These are phyloP conservation scores for Phrixothrix hirtus DNA, from an alignment of 2,888 invertebrate genomes.

Conservation along the genomic window DNA sequence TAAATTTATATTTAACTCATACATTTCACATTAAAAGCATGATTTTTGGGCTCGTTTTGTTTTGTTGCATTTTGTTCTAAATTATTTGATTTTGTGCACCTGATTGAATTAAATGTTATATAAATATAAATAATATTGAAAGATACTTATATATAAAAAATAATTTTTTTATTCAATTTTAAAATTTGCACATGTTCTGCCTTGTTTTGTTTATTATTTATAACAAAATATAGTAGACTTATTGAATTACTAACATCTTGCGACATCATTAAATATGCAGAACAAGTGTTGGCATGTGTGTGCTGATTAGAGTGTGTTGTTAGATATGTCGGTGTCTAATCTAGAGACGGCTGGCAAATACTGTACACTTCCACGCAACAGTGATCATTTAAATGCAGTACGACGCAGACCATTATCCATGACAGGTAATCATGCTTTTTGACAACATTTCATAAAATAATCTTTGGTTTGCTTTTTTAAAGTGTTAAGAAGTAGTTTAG, in stretches of 20 bases:
- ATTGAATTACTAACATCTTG: too few species aligned
- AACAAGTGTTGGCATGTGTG: conserved; percentile 42
- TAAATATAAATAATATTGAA: too few species aligned
- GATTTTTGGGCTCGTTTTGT: too few species aligned
- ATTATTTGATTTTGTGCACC: neutral
- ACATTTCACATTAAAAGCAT: too few species aligned
- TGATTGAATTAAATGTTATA: too few species aligned
- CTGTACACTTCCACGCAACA: conserved; percentile 59
- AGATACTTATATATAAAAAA: neutral
- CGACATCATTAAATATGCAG: conserved; percentile 7
- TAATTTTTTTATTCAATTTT: neutral
- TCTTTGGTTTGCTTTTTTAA: neutral
- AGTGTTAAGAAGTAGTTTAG: neutral
- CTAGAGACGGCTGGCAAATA: conserved; percentile 64
- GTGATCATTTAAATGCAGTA: conserved; percentile 59
- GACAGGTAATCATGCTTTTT: conserved; percentile 62
- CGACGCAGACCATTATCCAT: conserved; percentile 64
- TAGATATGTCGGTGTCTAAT: conserved; percentile 48
- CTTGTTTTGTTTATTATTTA: neutral
- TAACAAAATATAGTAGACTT: neutral
- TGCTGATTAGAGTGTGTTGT: conserved; percentile 49
- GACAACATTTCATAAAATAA: neutral
- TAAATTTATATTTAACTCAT: too few species aligned
- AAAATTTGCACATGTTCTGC: conserved; percentile 7
- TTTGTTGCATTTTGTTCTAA: neutral